phyloP scores from a whole-genome alignment of 2,888 invertebrate species.

The Coelopa pilipes region DNA sequence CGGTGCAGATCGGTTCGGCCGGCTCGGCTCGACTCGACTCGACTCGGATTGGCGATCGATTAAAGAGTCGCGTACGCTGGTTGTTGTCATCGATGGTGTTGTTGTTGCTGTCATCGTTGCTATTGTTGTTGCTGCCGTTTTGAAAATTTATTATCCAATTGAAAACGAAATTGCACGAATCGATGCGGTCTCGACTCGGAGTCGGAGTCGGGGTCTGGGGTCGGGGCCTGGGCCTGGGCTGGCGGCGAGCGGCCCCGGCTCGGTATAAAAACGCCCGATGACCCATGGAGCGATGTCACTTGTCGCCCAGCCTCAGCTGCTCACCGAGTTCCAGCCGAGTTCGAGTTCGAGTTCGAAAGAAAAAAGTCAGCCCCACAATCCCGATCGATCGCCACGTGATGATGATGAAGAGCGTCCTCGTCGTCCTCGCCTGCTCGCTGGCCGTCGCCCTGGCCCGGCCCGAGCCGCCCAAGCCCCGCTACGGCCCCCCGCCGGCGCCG shows the following conservation, averaged over 20 bases:
- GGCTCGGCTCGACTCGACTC: background rate
- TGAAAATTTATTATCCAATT: conserved; percentile 30
- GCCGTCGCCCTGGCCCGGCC: conserved; percentile 66
- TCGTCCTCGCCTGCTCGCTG: conserved; percentile 62
- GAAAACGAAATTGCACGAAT: conserved; percentile 37
- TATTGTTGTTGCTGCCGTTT: conserved; percentile 10
- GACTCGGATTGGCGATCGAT: background rate
- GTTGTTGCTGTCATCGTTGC: background rate
- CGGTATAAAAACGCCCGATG: conserved; percentile 49
- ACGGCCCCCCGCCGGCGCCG: conserved; percentile 58
- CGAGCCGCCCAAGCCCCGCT: conserved; percentile 64
- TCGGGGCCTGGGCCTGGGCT: too few species aligned
- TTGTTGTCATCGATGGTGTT: conserved; percentile 1
- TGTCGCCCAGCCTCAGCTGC: conserved; percentile 37
- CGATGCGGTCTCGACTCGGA: too few species aligned
- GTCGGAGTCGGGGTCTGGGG: too few species aligned
- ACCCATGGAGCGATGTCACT: conserved; percentile 53
- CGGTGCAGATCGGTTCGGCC: background rate
- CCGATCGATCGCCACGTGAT: background rate
- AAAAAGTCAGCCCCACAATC: too few species aligned
- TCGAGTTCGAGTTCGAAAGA: too few species aligned
- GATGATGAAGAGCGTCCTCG: conserved; percentile 40
- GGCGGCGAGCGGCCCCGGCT: background rate
- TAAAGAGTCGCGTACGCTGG: conserved; percentile 11
- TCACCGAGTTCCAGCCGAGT: too few species aligned